Evolutionary conservation across 1,140 invertebrate genomes (phyloP).

Genomic region (Colletes latitarsis): DNA sequence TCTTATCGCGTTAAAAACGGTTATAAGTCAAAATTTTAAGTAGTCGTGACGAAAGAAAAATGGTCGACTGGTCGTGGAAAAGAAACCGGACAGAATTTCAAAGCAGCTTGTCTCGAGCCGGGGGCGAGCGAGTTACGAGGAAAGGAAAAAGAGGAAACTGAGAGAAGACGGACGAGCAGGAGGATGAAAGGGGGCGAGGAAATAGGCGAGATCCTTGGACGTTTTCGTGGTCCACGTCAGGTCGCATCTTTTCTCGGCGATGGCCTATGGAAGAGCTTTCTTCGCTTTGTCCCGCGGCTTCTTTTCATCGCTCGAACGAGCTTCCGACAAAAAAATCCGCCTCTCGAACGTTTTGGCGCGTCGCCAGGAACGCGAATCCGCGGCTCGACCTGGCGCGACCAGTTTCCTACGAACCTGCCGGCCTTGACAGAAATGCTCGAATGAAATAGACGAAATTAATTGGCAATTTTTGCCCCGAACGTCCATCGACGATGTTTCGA

Average conservation of each 20-base stretch:
- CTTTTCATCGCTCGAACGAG: not conserved
- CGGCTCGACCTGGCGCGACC: slow-evolving; percentile 40
- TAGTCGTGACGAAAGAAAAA: too few species aligned
- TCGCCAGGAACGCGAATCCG: slow-evolving; percentile 28
- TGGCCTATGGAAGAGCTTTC: not conserved
- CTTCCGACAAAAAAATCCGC: slow-evolving; percentile 19
- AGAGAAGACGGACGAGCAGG: too few species aligned
- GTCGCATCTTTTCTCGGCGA: not conserved
- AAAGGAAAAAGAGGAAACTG: too few species aligned
- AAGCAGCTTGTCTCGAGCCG: too few species aligned
- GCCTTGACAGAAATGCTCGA: slow-evolving; percentile 46
- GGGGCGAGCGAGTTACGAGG: too few species aligned
- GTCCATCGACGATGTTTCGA: slow-evolving; percentile 19
- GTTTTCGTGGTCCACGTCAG: too few species aligned
- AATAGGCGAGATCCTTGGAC: not conserved
- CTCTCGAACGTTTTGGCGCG: slow-evolving; percentile 12
- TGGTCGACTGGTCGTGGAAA: too few species aligned
- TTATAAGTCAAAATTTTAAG: too few species aligned
- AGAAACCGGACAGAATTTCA: too few species aligned
- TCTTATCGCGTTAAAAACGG: too few species aligned
- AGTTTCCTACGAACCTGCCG: slow-evolving; percentile 37
- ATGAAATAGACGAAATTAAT: slow-evolving; percentile 58
- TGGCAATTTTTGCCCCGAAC: slow-evolving; percentile 9
- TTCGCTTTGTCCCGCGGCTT: not conserved
- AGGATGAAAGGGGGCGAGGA: not conserved